Evolutionary conservation across 2,797 vertebrate species (phyloP).

Genomic region (Emys orbicularis): DNA sequence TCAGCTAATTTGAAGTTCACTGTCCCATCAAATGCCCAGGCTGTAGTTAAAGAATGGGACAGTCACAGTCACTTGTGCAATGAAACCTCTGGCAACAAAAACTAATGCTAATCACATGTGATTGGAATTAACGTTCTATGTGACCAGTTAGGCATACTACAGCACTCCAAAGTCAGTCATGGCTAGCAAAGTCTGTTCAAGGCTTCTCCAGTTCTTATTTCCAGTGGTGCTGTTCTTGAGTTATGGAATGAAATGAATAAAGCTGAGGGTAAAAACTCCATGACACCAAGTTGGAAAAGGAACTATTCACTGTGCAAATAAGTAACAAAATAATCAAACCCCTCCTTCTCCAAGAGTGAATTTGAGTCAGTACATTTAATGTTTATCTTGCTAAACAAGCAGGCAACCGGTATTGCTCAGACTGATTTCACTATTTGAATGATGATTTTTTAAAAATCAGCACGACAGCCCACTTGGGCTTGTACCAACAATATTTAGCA

Average conservation of each 20-base stretch:
- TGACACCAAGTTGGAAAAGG: conserved; percentile 6
- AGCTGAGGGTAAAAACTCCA: conserved; percentile 46
- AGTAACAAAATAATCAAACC: conserved; percentile 41
- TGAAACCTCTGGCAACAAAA: background rate
- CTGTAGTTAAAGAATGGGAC: conserved; percentile 27
- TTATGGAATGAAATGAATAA: conserved; percentile 49
- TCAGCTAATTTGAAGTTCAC: background rate
- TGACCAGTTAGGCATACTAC: background rate
- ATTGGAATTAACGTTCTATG: conserved; percentile 23
- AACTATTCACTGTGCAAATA: conserved; percentile 40
- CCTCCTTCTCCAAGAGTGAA: background rate
- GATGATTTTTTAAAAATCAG: conserved; percentile 17
- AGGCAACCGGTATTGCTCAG: background rate
- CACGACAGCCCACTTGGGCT: conserved; percentile 10
- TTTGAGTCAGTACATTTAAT: too few relatives aligned
- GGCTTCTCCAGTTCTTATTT: conserved; percentile 43
- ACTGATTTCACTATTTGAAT: conserved; percentile 11
- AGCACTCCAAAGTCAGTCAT: background rate
- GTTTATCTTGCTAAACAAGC: background rate
- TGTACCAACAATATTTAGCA: background rate
- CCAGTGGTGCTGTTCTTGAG: conserved; percentile 34
- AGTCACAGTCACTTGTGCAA: background rate
- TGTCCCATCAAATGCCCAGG: background rate
- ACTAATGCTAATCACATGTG: background rate
- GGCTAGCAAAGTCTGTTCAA: conserved; percentile 26